Evolutionary conservation across 2,113 vertebrate genomes (phyloP).

Genomic region (Ctenomys sociabilis): DNA sequence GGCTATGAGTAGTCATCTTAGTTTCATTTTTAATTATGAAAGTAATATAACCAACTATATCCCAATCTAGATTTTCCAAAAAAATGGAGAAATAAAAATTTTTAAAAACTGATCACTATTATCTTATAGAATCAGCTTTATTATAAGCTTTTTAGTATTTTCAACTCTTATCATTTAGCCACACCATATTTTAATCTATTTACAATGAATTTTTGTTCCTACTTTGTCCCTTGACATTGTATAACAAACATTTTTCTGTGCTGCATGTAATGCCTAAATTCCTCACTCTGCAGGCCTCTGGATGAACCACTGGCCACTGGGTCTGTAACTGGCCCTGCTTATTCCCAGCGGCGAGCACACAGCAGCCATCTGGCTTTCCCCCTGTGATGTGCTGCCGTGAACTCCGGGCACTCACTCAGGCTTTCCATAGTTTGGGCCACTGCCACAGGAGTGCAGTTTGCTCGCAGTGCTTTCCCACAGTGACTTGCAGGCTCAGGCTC

Average conservation of each 20-base stretch:
- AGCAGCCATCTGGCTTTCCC: background rate
- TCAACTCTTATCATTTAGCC: background rate
- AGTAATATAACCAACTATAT: slow-evolving; percentile 3
- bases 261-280: background rate
- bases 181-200: background rate
- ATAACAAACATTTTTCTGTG: background rate
- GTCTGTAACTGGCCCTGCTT: background rate
- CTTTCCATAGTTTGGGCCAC: background rate
- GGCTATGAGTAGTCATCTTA: background rate
- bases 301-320: background rate
- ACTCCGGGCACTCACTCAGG: background rate
- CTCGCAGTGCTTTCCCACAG: background rate
- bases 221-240: background rate
- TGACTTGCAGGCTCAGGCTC: background rate
- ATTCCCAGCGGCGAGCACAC: background rate
- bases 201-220: background rate
- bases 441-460: background rate
- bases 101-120: background rate
- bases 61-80: background rate
- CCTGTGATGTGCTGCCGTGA: background rate
- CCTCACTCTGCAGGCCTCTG: background rate
- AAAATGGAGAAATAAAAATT: background rate
- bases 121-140: background rate
- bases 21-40: slow-evolving; percentile 52
- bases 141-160: slow-evolving; percentile 33